Conservation (phyloP, 2,113 vertebrate genomes). For the Anoplopoma fimbria region DNA sequence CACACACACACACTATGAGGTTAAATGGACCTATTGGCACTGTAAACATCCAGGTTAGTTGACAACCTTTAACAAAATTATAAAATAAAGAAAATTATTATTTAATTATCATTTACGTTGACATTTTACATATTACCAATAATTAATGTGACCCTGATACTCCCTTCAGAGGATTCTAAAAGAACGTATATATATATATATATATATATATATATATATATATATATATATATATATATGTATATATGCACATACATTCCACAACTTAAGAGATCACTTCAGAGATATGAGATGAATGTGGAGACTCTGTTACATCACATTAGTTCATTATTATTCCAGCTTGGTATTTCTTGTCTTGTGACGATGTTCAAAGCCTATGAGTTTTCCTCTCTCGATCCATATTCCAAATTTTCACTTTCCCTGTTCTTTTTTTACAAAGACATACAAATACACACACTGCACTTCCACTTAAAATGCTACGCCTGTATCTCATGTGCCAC, state of each 20-base stretch:
- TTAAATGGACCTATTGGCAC: conserved; percentile 17
- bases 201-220: no score
- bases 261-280: background rate
- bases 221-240: no score
- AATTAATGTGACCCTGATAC: background rate
- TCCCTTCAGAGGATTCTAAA: background rate
- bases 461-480: background rate
- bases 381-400: background rate
- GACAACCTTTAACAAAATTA: background rate
- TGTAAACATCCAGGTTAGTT: conserved; percentile 8
- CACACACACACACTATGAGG: conserved; percentile 22
- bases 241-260: background rate
- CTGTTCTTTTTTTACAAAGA: background rate
- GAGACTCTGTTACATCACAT: conserved; percentile 12
- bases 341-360: conserved; percentile 35
- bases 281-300: background rate
- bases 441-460: background rate
- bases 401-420: conserved; percentile 5
- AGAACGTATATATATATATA: no score
- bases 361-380: conserved; percentile 14
- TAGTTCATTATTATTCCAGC: conserved; percentile 54
- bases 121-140: conserved; percentile 8
- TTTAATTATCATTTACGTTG: background rate
- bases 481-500: background rate
- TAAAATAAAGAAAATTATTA: background rate